Evolutionary conservation across 1,140 invertebrate genomes (phyloP), one percentile per base, ranked within the genome.

Genomic region (Anastatus disparis): DNA sequence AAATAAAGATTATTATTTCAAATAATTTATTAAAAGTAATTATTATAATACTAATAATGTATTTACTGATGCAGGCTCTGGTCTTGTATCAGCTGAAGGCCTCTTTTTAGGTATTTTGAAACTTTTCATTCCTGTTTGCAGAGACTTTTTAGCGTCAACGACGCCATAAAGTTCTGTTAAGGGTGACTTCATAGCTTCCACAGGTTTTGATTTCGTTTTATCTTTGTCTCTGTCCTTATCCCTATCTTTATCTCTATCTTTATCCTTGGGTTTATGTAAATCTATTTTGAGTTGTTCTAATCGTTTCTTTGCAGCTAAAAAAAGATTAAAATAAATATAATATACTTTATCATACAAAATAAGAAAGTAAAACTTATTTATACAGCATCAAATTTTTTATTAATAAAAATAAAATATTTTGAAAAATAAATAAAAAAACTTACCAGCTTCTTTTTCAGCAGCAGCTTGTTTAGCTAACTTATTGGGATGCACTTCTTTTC

Each of bases 101-200:
- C 64, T 72, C 29, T 72, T 72, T 38, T 72, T 72, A 10, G 70
- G 70, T 46, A 72, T 72, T 46, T 72, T 72, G 17, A 72, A 72
- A 17, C 66, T 71, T 35, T 71, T 52, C 12, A 71, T 8, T 27
- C 70, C 68, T 8, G 59, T 58, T 58, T 64, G 24, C 10, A 70
- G 61, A 17, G 69, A 50, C 15, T 71, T 64, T 12, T 71, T 65
- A 0, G 70, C 64, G 40, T 72, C 64, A 35, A 72, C 62, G 26
- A 64, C 29, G 4, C 70, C 70, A 56, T 72, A 72, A n/a, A 65
- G 40, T 6, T 65, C 62, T 8, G 62, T 70, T 0, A 70, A 17
- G 2, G 44, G 59, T n/a, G 62, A 59, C 9, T 67, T 62, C 20
- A 53, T 52, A 1, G 13, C 10, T 3, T 40, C 31, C 3, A 10